Percentiles rank a stretch among this genome's conserved stretches.
Evolutionary conservation across 2,797 vertebrate species (phyloP).

Genomic region (Gadopsis marmoratus): DNA sequence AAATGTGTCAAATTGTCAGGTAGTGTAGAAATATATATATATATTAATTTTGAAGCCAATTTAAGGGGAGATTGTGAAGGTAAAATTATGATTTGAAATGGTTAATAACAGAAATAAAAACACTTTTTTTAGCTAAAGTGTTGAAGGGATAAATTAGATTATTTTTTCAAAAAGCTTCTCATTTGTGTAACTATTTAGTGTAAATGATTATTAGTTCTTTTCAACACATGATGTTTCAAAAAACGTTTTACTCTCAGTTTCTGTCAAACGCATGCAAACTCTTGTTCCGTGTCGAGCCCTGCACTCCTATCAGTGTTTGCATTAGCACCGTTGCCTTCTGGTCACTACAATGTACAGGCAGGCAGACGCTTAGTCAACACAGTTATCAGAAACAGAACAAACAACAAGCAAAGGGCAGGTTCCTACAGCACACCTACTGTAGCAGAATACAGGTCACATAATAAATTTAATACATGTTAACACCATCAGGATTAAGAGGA

Average conservation of each 20-base stretch:
- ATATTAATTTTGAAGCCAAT: background rate
- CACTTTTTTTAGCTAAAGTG: background rate
- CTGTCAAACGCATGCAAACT: background rate
- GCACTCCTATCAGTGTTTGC: slow-evolving; percentile 65
- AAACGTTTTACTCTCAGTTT: background rate
- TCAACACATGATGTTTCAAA: background rate
- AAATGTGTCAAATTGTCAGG: background rate
- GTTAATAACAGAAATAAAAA: too few species aligned
- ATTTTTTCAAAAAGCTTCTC: background rate
- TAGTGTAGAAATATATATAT: background rate
- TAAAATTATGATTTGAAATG: too few species aligned
- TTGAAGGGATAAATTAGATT: background rate
- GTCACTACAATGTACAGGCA: slow-evolving; percentile 26
- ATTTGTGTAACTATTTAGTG: background rate
- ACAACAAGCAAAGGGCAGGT: slow-evolving; percentile 53
- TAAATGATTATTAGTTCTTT: background rate
- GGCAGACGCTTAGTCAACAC: slow-evolving; percentile 61
- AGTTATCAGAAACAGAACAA: slow-evolving; percentile 75
- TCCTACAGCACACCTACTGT: slow-evolving; percentile 10
- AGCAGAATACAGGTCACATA: background rate
- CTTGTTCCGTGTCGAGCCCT: background rate
- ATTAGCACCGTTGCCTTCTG: slow-evolving; percentile 55
- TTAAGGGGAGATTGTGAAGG: background rate
- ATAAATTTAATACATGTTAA: background rate
- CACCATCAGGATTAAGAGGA: background rate